Percentiles rank a stretch among this genome's conserved stretches.
Conservation (phyloP, 2,888 invertebrate species). For the Poecilus cupreus region DNA sequence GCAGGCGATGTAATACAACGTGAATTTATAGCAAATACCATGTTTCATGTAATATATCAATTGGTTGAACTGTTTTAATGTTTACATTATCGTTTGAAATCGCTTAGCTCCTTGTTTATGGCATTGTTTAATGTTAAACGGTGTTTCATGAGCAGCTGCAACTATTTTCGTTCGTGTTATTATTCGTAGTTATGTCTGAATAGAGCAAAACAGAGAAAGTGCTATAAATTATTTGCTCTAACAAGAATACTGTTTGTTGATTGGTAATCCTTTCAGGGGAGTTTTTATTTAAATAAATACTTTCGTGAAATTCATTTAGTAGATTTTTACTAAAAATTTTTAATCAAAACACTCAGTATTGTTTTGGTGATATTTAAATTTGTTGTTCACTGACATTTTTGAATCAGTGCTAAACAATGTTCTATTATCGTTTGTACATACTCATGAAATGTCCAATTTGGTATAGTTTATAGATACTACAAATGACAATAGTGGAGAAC, state of each 20-base stretch:
- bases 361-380: too few relatives aligned
- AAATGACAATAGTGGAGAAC: neutral
- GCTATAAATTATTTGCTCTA: constrained; percentile 30
- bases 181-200: constrained; percentile 15
- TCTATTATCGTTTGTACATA: too few relatives aligned
- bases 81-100: constrained; percentile 36
- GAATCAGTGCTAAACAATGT: too few relatives aligned
- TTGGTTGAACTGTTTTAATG: constrained; percentile 43
- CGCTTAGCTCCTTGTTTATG: constrained; percentile 36
- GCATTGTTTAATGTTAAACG: constrained; percentile 31
- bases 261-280: too few relatives aligned
- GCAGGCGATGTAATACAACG: constrained; percentile 1
- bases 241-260: too few relatives aligned
- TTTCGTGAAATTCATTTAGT: too few relatives aligned
- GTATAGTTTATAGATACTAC: neutral
- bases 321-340: too few relatives aligned
- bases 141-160: constrained; percentile 28
- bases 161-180: neutral
- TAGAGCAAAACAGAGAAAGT: constrained; percentile 29
- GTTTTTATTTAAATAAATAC: too few relatives aligned
- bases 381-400: too few relatives aligned
- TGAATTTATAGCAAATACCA: constrained; percentile 49
- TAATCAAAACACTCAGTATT: too few relatives aligned
- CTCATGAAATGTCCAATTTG: neutral
- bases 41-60: constrained; percentile 47